phyloP scores from a whole-genome alignment of 2,888 invertebrate species.

The Drosophila pegasa region DNA sequence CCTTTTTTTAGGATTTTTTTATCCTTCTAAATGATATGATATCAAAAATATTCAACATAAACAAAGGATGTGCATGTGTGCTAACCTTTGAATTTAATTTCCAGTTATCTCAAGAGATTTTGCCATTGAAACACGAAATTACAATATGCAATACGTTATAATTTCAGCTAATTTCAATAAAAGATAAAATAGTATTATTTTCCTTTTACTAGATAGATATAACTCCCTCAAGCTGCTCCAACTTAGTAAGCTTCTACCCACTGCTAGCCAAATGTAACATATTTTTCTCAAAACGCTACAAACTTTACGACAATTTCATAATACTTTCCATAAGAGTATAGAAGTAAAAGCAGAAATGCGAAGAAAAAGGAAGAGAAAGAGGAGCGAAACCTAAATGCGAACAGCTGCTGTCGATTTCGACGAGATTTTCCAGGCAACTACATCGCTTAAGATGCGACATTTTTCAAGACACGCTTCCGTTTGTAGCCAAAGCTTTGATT shows the following conservation, averaged over 20 bases:
- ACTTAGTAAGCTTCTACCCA: background rate
- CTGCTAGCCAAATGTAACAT: background rate
- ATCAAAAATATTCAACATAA: too few species aligned
- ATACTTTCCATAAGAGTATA: background rate
- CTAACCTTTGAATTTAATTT: too few species aligned
- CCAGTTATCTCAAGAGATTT: too few species aligned
- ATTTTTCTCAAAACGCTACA: background rate
- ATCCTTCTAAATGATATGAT: too few species aligned
- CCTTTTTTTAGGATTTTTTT: too few species aligned
- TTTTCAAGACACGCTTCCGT: slow-evolving; percentile 60
- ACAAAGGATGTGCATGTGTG: too few species aligned
- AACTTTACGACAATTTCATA: background rate
- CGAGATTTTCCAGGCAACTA: slow-evolving; percentile 73
- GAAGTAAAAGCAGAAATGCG: background rate
- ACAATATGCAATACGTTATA: too few species aligned
- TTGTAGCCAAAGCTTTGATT: slow-evolving; percentile 57
- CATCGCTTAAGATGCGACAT: slow-evolving; percentile 70
- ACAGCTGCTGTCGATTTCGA: slow-evolving; percentile 58
- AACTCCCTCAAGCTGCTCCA: too few species aligned
- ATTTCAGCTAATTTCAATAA: background rate
- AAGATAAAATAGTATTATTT: background rate
- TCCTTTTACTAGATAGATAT: background rate
- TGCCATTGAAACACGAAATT: too few species aligned
- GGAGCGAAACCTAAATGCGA: slow-evolving; percentile 22
- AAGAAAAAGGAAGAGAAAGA: background rate